Conservation (phyloP, 1,140 invertebrate species). For the Octopus bimaculoides region DNA sequence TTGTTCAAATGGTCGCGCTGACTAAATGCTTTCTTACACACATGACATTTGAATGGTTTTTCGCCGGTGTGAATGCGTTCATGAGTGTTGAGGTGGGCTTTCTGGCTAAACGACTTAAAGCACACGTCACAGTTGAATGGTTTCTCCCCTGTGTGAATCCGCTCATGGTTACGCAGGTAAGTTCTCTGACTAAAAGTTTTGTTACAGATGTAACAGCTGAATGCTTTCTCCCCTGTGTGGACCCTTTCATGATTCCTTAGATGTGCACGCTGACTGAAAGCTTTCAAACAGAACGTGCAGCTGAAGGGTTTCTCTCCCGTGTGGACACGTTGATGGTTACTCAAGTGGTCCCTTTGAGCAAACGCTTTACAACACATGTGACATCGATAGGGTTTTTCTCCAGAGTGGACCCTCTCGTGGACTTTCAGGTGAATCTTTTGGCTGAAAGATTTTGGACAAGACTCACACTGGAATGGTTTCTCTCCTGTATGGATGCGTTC, state of each 20-base stretch:
- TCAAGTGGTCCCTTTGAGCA: slow-evolving; percentile 58
- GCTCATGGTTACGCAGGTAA: not conserved
- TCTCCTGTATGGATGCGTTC: slow-evolving; percentile 65
- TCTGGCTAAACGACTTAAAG: not conserved
- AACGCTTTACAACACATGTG: slow-evolving; percentile 65
- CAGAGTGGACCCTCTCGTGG: slow-evolving; percentile 80
- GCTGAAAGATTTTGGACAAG: slow-evolving; percentile 73
- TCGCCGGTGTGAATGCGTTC: slow-evolving; percentile 2
- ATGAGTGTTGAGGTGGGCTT: not conserved
- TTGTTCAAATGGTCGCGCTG: slow-evolving; percentile 1
- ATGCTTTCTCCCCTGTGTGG: slow-evolving; percentile 39
- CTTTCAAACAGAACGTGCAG: slow-evolving; percentile 71
- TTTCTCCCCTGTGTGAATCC: slow-evolving; percentile 10
- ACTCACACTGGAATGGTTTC: slow-evolving; percentile 52
- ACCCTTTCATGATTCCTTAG: slow-evolving; percentile 28
- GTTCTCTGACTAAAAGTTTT: slow-evolving; percentile 2
- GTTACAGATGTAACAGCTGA: not conserved
- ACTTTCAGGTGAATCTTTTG: slow-evolving; percentile 89
- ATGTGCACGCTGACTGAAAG: slow-evolving; percentile 72
- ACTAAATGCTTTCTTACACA: not conserved
- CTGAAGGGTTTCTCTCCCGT: slow-evolving; percentile 73
- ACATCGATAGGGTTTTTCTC: slow-evolving; percentile 74
- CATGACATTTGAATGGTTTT: slow-evolving; percentile 1
- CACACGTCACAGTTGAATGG: not conserved
- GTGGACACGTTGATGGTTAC: slow-evolving; percentile 59